Evolutionary conservation across 1,140 invertebrate species (phyloP).

Genomic region (Teleopsis dalmanni): DNA sequence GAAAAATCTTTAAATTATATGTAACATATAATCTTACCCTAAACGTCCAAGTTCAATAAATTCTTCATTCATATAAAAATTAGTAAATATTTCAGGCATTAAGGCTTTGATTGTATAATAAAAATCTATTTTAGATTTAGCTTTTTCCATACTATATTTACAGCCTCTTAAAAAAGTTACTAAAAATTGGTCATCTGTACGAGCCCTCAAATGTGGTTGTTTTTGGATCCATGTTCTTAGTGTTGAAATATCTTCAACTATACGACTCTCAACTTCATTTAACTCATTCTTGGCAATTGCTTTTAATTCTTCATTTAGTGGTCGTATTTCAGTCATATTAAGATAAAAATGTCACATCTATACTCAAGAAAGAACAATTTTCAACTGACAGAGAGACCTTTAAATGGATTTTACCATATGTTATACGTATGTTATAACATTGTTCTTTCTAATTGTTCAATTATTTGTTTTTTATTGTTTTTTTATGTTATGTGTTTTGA

Average conservation of each 20-base stretch:
- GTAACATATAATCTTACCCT: conserved; percentile 5
- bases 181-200: conserved; percentile 50
- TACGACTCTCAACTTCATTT: conserved; percentile 42
- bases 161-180: conserved; percentile 53
- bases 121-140: conserved; percentile 54
- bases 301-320: conserved; percentile 9
- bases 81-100: conserved; percentile 47
- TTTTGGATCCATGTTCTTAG: conserved; percentile 54
- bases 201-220: conserved; percentile 49
- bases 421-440: too few species aligned
- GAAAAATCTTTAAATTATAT: not conserved
- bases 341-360: too few species aligned
- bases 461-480: too few species aligned
- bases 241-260: conserved; percentile 46
- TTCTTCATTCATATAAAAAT: conserved; percentile 10
- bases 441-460: too few species aligned
- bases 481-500: too few species aligned
- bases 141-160: conserved; percentile 56
- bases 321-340: conserved; percentile 8
- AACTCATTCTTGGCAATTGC: conserved; percentile 39
- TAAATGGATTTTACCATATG: too few species aligned
- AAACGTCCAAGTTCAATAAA: not conserved
- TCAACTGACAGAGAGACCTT: too few species aligned
- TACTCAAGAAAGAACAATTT: too few species aligned
- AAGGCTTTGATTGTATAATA: conserved; percentile 50